Conservation (phyloP, 2,113 vertebrate genomes). For the Poecile atricapillus region DNA sequence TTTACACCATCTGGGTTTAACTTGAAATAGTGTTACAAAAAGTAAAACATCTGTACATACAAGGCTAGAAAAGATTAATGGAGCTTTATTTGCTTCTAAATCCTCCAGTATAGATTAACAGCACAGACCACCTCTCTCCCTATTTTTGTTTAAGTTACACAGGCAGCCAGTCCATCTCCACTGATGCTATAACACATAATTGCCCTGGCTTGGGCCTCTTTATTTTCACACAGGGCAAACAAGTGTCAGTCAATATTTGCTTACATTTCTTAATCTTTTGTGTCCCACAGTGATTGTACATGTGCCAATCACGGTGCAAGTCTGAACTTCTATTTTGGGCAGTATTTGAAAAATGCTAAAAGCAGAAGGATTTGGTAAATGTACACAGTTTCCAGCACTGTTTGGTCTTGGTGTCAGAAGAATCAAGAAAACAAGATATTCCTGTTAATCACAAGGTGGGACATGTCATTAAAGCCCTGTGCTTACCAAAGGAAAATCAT, state of each 20-base stretch:
- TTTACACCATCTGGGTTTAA: background rate
- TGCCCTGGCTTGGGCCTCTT: background rate
- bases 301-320: background rate
- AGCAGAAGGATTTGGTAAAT: background rate
- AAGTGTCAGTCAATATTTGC: background rate
- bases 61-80: background rate
- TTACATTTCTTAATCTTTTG: background rate
- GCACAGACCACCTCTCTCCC: background rate
- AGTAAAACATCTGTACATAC: constrained; percentile 8
- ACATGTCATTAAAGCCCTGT: accelerated
- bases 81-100: background rate
- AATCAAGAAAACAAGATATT: background rate
- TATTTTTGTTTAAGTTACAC: background rate
- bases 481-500: background rate
- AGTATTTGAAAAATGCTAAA: background rate
- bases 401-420: background rate
- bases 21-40: background rate
- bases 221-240: background rate
- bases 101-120: background rate
- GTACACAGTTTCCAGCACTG: background rate
- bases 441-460: background rate
- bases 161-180: background rate
- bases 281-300: background rate
- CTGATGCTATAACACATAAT: background rate
- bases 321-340: background rate